A percentile compares a stretch with the other conserved stretches of the same genome.
phyloP scores from a whole-genome alignment of 2,797 vertebrate species.

The Pangasius mekongensis region DNA sequence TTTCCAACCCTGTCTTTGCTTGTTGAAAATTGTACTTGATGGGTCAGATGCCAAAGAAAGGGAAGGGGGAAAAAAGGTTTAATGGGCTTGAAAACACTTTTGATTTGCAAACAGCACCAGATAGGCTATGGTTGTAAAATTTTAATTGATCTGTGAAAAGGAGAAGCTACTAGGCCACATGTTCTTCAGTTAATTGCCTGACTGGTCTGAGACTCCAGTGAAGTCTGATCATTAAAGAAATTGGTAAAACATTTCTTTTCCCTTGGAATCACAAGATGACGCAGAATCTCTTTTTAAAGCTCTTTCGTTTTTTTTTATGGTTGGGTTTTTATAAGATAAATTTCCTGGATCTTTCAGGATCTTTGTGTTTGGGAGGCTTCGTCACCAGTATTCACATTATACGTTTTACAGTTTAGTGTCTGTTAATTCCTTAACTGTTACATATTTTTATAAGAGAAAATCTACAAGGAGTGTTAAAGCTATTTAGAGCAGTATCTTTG shows the following conservation, averaged over 20 bases:
- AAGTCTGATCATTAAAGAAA: constrained; percentile 78
- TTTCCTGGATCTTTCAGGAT: constrained; percentile 72
- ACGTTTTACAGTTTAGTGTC: constrained; percentile 61
- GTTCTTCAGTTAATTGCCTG: constrained; percentile 75
- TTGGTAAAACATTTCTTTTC: constrained; percentile 63
- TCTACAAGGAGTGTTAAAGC: background rate
- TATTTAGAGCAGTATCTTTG: background rate
- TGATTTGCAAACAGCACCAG: constrained; percentile 75
- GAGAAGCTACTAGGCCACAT: constrained; percentile 76
- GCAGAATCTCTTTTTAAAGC: constrained; percentile 75
- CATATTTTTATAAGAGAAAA: background rate
- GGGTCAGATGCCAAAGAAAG: constrained; percentile 72
- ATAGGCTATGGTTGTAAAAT: constrained; percentile 75
- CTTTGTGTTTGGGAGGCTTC: constrained; percentile 57
- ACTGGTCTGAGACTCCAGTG: constrained; percentile 68
- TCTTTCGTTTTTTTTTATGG: constrained; percentile 45
- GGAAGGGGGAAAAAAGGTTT: constrained; percentile 62
- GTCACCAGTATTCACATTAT: constrained; percentile 49
- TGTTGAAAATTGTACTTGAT: constrained; percentile 73
- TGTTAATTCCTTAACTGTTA: constrained; percentile 56
- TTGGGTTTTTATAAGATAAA: constrained; percentile 62
- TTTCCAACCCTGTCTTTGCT: constrained; percentile 74
- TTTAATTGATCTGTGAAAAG: constrained; percentile 81
- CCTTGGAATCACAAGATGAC: constrained; percentile 75
- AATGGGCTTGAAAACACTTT: constrained; percentile 76